A percentile compares a stretch with the other conserved stretches of the same genome.
phyloP scores from a whole-genome alignment of 2,797 vertebrate genomes.

The Ara ararauna region DNA sequence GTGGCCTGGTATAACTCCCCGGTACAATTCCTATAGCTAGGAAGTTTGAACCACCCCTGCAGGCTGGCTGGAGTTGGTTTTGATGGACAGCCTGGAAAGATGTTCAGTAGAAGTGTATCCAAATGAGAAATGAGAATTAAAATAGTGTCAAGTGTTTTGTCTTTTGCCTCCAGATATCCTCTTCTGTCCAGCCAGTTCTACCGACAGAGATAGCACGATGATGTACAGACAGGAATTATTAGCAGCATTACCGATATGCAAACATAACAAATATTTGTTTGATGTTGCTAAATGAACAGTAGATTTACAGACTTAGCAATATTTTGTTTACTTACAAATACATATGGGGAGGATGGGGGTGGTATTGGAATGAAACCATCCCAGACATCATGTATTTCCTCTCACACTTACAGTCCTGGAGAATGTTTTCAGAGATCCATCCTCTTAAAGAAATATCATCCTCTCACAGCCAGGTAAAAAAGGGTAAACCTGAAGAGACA shows the following conservation, averaged over 20 bases:
- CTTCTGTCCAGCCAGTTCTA: neutral
- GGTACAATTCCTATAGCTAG: neutral
- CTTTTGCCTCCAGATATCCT: neutral
- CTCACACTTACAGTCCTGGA: neutral
- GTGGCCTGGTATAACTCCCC: neutral
- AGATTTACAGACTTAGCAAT: neutral
- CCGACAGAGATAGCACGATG: neutral
- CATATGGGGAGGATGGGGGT: fast-evolving
- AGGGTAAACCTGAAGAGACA: conserved; percentile 34
- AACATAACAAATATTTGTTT: neutral
- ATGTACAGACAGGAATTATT: neutral
- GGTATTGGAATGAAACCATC: neutral
- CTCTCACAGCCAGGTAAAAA: neutral
- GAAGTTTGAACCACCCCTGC: neutral
- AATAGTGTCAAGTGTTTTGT: neutral
- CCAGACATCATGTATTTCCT: neutral
- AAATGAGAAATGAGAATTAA: neutral
- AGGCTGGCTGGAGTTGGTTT: neutral
- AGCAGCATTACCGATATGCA: neutral
- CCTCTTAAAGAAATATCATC: conserved; percentile 29
- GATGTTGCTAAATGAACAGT: neutral
- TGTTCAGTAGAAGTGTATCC: neutral
- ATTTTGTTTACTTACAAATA: neutral
- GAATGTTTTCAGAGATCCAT: neutral
- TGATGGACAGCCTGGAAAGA: neutral